Conservation (phyloP, 2,797 vertebrate species). For the Rhinichthys osculus region DNA sequence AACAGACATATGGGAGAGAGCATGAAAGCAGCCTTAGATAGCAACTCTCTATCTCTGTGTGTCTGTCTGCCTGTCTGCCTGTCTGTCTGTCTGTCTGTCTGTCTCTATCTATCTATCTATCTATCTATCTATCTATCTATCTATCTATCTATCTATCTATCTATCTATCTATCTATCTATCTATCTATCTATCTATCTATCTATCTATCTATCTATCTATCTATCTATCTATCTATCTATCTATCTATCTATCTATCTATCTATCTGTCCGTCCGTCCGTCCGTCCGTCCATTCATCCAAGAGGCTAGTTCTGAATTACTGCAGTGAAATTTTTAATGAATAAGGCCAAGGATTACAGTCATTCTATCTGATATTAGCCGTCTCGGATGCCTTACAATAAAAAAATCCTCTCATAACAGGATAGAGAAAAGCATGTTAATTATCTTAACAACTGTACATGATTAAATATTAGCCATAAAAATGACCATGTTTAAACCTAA, state of each 20-base stretch:
- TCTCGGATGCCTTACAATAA: neutral
- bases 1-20: conserved; percentile 61
- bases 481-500: conserved; percentile 21
- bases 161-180: neutral
- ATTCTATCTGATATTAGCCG: neutral
- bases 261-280: neutral
- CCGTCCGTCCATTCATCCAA: neutral
- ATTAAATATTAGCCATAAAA: conserved; percentile 39
- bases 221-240: neutral
- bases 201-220: neutral
- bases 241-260: too few species aligned
- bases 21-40: conserved; percentile 59
- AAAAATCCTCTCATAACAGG: conserved; percentile 8
- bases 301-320: neutral
- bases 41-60: conserved; percentile 36
- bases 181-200: too few species aligned
- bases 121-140: too few species aligned
- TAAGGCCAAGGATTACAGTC: neutral
- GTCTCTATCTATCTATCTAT: neutral
- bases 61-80: too few species aligned
- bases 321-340: neutral
- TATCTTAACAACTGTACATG: conserved; percentile 23
- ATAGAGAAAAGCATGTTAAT: conserved; percentile 26
- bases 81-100: rapidly evolving
- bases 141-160: neutral